These are phyloP conservation scores for Lycocerus yunnanus DNA, from an alignment of 2,888 invertebrate species.

Conservation along the genomic window DNA sequence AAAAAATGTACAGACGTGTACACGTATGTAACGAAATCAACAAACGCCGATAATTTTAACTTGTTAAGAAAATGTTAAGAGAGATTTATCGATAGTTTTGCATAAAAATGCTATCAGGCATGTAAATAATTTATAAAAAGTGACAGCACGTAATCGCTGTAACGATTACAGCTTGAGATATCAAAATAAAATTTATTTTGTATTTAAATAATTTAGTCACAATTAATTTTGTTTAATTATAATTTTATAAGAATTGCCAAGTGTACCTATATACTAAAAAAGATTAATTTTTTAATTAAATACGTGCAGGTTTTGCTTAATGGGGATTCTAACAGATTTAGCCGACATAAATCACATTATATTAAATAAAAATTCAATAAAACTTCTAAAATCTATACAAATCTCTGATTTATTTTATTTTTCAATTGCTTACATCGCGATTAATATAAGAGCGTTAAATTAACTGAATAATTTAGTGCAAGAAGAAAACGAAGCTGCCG, in stretches of 20 bases:
- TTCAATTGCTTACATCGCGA: neutral
- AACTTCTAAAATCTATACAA: neutral
- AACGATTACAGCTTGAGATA: neutral
- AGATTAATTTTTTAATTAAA: neutral
- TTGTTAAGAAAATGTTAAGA: conserved; percentile 12
- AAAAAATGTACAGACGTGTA: neutral
- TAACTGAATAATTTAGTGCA: neutral
- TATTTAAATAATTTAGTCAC: conserved; percentile 1
- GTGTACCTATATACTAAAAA: neutral
- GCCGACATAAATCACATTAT: neutral
- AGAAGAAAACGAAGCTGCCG: neutral
- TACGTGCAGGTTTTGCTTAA: neutral
- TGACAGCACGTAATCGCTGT: conserved; percentile 5
- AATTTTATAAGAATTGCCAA: neutral
- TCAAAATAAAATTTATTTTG: neutral
- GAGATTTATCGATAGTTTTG: conserved; percentile 15
- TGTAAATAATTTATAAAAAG: conserved; percentile 8
- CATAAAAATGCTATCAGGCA: conserved; percentile 10
- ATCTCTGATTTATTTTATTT: neutral
- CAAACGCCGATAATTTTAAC: conserved; percentile 1
- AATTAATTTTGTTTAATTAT: neutral
- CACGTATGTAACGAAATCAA: neutral
- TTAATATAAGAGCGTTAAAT: neutral
- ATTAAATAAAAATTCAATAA: neutral
- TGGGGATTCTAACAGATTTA: neutral